Evolutionary conservation across 1,140 invertebrate genomes (phyloP), one percentile per base, ranked within the genome.

Genomic region (Mesaphorura yosii): DNA sequence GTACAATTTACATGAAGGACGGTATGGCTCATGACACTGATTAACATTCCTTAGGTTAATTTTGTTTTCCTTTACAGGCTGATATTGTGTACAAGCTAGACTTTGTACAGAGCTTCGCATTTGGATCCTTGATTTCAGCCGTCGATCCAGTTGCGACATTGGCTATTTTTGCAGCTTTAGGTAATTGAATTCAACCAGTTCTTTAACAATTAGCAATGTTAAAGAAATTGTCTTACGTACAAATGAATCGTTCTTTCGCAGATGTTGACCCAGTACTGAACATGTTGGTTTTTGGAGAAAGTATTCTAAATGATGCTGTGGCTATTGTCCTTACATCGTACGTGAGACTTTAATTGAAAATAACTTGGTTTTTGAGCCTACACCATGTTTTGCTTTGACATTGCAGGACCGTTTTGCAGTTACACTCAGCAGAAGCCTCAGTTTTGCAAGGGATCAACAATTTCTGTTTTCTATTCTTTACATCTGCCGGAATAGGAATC

Each of bases 191-290:
- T 1, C 89, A 94, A 72, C 91, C 90, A 17, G 83, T 97, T 4
- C 73, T 98, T 0, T 96, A 97, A n/a, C n/a, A n/a, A 72, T n/a
- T n/a, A n/a, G n/a, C n/a, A n/a, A 98, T 97, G 91, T 84, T 97
- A 70, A 92, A 97, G 0, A 96, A 12, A n/a, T n/a, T n/a, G n/a
- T n/a, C n/a, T n/a, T n/a, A n/a, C n/a, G n/a, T n/a, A n/a, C n/a
- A n/a, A n/a, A n/a, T n/a, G n/a, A n/a, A n/a, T n/a, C n/a, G n/a
- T n/a, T n/a, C n/a, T n/a, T n/a, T n/a, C 28, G 64, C 79, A 12
- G 73, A 79, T 65, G 70, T 77, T 6, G 73, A 77, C 63, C 75
- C 75, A 25, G 69, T 80, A n/a, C 64, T 81, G 10, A 79, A 79
- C 69, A 81, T 80, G 75, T 72, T 80, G 65, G 78, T 80, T 10